phyloP scores from a whole-genome alignment of 1,140 invertebrate genomes.

The Aphidius ervi region DNA sequence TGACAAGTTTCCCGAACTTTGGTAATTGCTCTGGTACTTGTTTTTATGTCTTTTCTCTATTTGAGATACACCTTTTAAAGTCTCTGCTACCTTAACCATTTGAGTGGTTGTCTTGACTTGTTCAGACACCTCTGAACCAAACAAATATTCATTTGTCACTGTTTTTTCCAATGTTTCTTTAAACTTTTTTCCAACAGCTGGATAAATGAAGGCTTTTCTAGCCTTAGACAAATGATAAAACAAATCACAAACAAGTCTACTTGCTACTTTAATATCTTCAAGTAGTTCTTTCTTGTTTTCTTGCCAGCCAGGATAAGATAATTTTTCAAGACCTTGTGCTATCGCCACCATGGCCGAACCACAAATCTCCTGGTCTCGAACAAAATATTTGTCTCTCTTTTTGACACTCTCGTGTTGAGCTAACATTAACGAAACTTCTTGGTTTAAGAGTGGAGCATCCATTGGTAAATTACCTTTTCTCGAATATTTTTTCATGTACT shows the following conservation, averaged over 20 bases:
- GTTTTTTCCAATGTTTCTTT: conserved; percentile 11
- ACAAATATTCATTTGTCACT: conserved; percentile 8
- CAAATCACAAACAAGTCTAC: conserved; percentile 6
- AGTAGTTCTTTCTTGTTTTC: conserved; percentile 1
- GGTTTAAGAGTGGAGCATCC: conserved; percentile 9
- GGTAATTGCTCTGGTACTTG: conserved; percentile 13
- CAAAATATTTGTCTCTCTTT: conserved; percentile 9
- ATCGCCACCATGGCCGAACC: conserved; percentile 16
- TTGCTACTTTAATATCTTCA: conserved; percentile 5
- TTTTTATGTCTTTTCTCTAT: neutral
- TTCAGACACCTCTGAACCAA: conserved; percentile 15
- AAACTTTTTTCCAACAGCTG: conserved; percentile 4
- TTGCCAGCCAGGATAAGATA: neutral
- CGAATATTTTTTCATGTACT: conserved; percentile 13
- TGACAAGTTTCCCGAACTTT: neutral
- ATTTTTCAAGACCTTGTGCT: neutral
- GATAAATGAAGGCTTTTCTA: conserved; percentile 16
- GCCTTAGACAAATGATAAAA: conserved; percentile 3
- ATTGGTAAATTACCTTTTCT: conserved; percentile 2
- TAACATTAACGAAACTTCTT: neutral
- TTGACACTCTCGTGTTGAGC: conserved; percentile 3
- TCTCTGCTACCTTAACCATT: neutral
- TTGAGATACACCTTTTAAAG: neutral
- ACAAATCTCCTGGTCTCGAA: conserved; percentile 2
- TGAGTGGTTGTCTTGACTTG: conserved; percentile 14